Evolutionary conservation across 2,888 invertebrate species (phyloP).

Genomic region (Drosophila neonasuta): DNA sequence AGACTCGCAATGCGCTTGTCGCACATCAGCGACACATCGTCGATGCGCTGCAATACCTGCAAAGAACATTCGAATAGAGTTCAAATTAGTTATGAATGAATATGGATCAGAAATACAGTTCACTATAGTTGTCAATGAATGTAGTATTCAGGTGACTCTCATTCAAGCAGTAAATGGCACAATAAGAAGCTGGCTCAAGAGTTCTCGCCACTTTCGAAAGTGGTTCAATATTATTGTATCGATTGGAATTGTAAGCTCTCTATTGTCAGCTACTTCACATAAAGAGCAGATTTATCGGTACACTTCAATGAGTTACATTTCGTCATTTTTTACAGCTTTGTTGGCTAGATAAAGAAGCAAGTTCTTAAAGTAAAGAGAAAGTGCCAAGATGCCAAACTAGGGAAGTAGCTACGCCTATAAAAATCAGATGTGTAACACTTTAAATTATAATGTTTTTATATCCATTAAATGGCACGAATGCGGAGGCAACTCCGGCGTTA

Average conservation of each 20-base stretch:
- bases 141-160: too few relatives aligned
- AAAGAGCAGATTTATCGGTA: slow-evolving; percentile 14
- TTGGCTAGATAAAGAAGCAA: slow-evolving; percentile 22
- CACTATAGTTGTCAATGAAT: too few relatives aligned
- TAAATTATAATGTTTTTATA: too few relatives aligned
- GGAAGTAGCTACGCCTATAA: too few relatives aligned
- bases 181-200: not conserved
- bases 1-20: slow-evolving; percentile 90
- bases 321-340: slow-evolving; percentile 26
- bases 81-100: too few relatives aligned
- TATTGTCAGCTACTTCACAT: slow-evolving; percentile 32
- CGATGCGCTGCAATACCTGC: slow-evolving; percentile 94
- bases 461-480: not conserved
- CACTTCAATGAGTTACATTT: slow-evolving; percentile 19
- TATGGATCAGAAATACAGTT: too few relatives aligned
- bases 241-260: slow-evolving; percentile 28
- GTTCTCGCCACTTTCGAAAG: slow-evolving; percentile 10
- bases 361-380: slow-evolving; percentile 47
- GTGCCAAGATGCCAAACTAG: slow-evolving; percentile 25
- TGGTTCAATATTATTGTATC: slow-evolving; percentile 10
- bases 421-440: too few relatives aligned
- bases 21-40: slow-evolving; percentile 97
- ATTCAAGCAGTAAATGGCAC: not conserved
- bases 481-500: not conserved
- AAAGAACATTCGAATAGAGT: slow-evolving; percentile 17